These are phyloP conservation scores for Ormyrus thymus DNA, from an alignment of 2,888 invertebrate genomes.

Conservation along the genomic window DNA sequence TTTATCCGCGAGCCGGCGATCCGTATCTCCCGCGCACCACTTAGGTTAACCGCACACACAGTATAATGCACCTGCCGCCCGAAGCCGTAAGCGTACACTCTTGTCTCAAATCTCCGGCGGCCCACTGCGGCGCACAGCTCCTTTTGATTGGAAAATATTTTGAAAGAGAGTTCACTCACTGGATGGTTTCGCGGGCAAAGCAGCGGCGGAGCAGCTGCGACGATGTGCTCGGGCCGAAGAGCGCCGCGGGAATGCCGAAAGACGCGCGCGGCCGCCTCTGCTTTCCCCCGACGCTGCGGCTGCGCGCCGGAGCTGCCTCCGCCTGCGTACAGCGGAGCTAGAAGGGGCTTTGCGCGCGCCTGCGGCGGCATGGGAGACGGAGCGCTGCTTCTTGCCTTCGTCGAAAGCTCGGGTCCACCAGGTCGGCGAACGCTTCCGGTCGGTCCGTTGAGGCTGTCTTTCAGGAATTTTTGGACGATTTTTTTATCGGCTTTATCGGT, in stretches of 20 bases:
- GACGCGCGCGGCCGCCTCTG: constrained; percentile 62
- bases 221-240: constrained; percentile 71
- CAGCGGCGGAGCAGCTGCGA: neutral
- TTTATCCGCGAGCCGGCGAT: constrained; percentile 9
- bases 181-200: neutral
- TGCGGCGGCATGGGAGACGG: neutral
- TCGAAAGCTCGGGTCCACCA: no score
- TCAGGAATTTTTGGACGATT: no score
- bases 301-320: constrained; percentile 56
- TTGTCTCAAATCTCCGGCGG: no score
- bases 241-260: constrained; percentile 71
- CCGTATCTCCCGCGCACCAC: constrained; percentile 29
- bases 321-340: constrained; percentile 43
- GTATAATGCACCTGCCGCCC: no score
- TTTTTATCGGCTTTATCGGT: no score
- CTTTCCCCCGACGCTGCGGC: constrained; percentile 56
- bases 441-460: no score
- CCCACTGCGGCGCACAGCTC: no score
- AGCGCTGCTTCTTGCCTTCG: neutral
- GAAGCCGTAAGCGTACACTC: no score
- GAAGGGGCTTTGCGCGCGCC: constrained; percentile 28
- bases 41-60: constrained; percentile 18
- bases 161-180: no score
- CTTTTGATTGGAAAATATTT: no score
- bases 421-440: no score